Base-by-base conservation (phyloP, 2,888 invertebrate species). In the Netelia inedita region DNA sequence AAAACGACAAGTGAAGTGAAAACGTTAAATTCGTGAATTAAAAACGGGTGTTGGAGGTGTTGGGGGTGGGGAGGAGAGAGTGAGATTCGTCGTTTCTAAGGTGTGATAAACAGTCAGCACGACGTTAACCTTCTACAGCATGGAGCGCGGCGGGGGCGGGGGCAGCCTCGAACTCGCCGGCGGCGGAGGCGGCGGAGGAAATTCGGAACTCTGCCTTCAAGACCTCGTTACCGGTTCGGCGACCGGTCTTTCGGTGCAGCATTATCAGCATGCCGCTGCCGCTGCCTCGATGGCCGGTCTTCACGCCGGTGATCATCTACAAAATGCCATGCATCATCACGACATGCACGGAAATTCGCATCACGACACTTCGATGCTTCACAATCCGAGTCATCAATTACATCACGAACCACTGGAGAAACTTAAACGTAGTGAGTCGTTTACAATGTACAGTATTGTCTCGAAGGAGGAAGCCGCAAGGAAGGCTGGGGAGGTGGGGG, bases 351-450 rank as follows among this genome's bases (percentile, higher is more conserved):
- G 87, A 0, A 90, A 89, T 69, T 91, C 92, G 23, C 95, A 95
- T 89, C 95, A 95, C 88, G 94, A 95, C 72, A 88, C 91, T 0
- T 90, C 93, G 28, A 95, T 96, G 79, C 94, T 96, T 41, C 96
- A 96, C 86, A 95, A 95, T 69, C 95, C 95, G 0, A 94, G 96
- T 14, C 96, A 94, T 81, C 96, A 96, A 90, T 95, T 96, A 85
- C 96, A 96, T 88, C 96, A 96, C 92, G 97, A 97, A 91, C 97
- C 97, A 8, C 92, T 97, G 85, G 97, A 97, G 94, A 97, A 97
- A 93, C 95, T 97, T 83, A 97, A 97, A 95, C 95, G 97, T 96
- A 95, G 95, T 96, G 94, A 96, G 96, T 96, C 89, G 88, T 87
- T 90, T 86, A 88, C 85, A 83, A 86, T 88, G 87, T 65, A 35